Evolutionary conservation across 2,113 vertebrate genomes (phyloP).

Genomic region (Odobenus rosmarus): DNA sequence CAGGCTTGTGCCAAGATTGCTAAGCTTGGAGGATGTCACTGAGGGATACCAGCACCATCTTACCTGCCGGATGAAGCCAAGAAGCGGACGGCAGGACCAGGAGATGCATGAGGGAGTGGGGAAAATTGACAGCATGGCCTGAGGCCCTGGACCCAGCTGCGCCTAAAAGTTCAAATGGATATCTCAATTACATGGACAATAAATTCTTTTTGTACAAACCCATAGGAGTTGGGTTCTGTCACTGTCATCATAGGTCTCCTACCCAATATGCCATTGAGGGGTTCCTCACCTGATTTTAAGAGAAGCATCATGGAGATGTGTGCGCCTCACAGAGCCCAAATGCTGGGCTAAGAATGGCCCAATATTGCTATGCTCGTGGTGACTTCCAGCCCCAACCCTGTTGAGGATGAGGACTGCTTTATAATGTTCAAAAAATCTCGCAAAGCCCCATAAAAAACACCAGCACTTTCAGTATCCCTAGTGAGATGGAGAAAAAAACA

Average conservation of each 20-base stretch:
- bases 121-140: accelerated
- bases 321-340: neutral
- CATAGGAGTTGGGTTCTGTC: neutral
- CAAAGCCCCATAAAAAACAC: neutral
- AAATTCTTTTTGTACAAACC: neutral
- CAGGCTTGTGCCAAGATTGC: neutral
- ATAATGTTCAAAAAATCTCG: neutral
- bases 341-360: neutral
- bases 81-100: neutral
- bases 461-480: neutral
- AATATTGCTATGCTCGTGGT: accelerated
- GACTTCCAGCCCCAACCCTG: neutral
- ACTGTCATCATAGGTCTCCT: neutral
- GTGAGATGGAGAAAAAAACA: neutral
- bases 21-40: neutral
- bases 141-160: neutral
- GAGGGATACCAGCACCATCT: neutral
- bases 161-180: neutral
- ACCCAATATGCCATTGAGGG: neutral
- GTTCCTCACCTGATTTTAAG: neutral
- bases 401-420: neutral
- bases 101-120: accelerated
- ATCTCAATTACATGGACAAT: neutral
- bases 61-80: neutral
- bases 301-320: neutral